Conservation (phyloP, 1,140 invertebrate species). For the Aphidius gifuensis region DNA sequence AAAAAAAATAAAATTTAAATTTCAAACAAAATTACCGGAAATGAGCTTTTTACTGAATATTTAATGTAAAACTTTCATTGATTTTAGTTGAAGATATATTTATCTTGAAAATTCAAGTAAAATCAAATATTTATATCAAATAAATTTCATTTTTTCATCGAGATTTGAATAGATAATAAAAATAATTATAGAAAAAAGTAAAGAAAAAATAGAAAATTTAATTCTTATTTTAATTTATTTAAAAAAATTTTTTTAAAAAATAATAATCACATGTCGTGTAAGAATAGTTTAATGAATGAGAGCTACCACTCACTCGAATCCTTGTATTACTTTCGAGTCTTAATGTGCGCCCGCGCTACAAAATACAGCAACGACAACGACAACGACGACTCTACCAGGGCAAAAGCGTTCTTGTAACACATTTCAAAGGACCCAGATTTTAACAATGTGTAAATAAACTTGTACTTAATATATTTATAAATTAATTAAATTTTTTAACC, state of each 20-base stretch:
- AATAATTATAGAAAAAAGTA: no score
- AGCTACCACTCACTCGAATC: slow-evolving; percentile 24
- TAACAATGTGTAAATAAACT: slow-evolving; percentile 18
- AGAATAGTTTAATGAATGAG: slow-evolving; percentile 20
- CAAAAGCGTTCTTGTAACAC: slow-evolving; percentile 27
- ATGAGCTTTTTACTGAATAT: no score
- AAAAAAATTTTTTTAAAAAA: no score
- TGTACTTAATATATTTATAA: slow-evolving; percentile 1
- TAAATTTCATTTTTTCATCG: no score
- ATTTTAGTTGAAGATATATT: neutral
- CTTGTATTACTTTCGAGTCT: slow-evolving; percentile 26
- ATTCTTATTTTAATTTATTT: no score
- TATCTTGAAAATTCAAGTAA: neutral
- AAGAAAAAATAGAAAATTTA: no score
- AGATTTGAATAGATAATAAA: no score
- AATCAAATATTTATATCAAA: neutral
- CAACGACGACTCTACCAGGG: slow-evolving; percentile 20
- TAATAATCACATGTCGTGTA: slow-evolving; percentile 3
- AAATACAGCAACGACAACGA: no score
- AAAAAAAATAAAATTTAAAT: no score
- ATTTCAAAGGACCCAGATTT: slow-evolving; percentile 27
- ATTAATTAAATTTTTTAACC: slow-evolving; percentile 13
- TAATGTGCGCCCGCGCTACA: slow-evolving; percentile 20
- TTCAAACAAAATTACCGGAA: no score
- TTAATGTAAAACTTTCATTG: neutral